These are phyloP conservation scores for Apistogramma diplotaenia DNA, from an alignment of 2,113 vertebrate species.

Conservation along the genomic window DNA sequence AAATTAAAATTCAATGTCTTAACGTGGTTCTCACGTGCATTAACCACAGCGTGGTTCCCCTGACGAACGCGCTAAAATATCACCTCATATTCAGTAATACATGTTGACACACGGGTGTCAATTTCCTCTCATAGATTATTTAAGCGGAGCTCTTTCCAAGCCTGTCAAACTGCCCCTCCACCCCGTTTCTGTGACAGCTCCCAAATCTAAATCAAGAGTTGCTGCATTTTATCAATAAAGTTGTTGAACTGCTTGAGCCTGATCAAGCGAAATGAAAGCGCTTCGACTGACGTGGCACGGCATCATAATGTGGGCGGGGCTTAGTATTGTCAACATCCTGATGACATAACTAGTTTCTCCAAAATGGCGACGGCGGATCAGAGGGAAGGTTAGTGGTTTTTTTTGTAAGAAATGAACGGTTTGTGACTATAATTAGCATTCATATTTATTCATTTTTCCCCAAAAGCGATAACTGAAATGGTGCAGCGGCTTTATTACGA, in stretches of 20 bases:
- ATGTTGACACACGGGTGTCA: background rate
- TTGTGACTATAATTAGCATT: fast-evolving
- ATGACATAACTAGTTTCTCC: slow-evolving; percentile 59
- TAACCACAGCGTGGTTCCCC: background rate
- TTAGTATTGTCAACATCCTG: slow-evolving; percentile 70
- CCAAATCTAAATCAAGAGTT: background rate
- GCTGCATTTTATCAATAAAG: background rate
- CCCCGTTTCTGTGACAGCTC: background rate
- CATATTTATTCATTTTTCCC: fast-evolving
- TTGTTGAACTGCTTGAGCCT: background rate
- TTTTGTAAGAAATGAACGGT: background rate
- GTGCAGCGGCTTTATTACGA: fast-evolving
- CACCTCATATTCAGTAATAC: background rate
- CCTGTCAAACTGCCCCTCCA: background rate
- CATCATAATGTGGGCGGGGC: slow-evolving; percentile 59
- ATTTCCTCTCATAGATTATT: background rate
- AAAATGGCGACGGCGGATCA: slow-evolving; percentile 80
- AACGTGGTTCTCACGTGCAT: background rate
- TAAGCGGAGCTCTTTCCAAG: background rate
- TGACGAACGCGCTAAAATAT: background rate
- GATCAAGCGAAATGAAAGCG: slow-evolving; percentile 27
- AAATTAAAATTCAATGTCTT: background rate
- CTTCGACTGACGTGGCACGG: slow-evolving; percentile 64
- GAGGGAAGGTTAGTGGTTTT: slow-evolving; percentile 70
- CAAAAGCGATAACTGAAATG: fast-evolving